phyloP scores from a whole-genome alignment of 2,797 vertebrate species.

The Syndactyla subalaris region DNA sequence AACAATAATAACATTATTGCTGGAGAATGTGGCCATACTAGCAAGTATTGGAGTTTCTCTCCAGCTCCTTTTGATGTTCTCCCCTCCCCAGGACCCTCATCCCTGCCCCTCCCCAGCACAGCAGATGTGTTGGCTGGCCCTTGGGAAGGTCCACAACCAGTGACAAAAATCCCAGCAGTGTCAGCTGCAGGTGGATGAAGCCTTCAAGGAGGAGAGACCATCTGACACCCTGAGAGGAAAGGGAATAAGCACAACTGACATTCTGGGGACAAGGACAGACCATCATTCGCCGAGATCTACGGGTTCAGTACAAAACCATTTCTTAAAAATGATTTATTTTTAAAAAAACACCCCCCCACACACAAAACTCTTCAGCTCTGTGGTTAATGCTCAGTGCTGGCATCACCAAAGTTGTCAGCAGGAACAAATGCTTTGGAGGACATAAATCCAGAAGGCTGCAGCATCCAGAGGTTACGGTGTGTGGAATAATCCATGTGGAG shows the following conservation, averaged over 20 bases:
- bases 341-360: background rate
- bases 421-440: background rate
- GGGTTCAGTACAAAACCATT: background rate
- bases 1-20: background rate
- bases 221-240: background rate
- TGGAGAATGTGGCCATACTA: background rate
- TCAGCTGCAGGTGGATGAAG: background rate
- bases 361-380: background rate
- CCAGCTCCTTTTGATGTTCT: background rate
- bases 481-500: background rate
- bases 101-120: background rate
- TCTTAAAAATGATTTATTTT: conserved; percentile 20
- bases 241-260: background rate
- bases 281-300: background rate
- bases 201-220: background rate
- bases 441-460: background rate
- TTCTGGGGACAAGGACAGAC: background rate
- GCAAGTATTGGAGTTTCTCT: background rate
- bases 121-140: background rate
- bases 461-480: background rate
- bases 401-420: background rate
- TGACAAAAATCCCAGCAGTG: background rate
- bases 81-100: background rate
- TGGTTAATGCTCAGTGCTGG: background rate
- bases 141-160: background rate